Evolutionary conservation across 2,113 vertebrate genomes (phyloP).

Genomic region (Antennarius striatus): DNA sequence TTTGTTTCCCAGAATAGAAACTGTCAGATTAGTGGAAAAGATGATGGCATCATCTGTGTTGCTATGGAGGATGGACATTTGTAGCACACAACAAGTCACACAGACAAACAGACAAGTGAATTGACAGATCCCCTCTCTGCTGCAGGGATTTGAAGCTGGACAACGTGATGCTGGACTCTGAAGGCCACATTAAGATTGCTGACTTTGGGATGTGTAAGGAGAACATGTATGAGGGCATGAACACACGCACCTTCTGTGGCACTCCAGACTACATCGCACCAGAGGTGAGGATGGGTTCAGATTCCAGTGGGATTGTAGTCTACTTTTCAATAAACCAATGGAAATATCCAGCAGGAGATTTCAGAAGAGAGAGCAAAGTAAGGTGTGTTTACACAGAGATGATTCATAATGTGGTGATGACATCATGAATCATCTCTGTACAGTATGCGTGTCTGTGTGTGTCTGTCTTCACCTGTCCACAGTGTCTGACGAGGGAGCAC

Average conservation of each 20-base stretch:
- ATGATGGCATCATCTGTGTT: neutral
- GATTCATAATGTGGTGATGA: no score
- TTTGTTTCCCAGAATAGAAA: slow-evolving; percentile 7
- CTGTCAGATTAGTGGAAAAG: neutral
- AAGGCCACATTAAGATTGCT: slow-evolving; percentile 98
- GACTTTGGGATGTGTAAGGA: slow-evolving; percentile 99
- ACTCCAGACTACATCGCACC: slow-evolving; percentile 99
- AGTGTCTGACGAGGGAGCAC: slow-evolving; percentile 13
- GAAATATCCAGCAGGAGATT: no score
- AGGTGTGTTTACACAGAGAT: no score
- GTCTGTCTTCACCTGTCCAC: neutral
- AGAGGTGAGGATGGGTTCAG: slow-evolving; percentile 82
- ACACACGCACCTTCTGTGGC: slow-evolving; percentile 96
- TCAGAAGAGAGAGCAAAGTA: no score
- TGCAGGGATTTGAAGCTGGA: slow-evolving; percentile 95
- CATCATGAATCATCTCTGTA: neutral
- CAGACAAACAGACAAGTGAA: slow-evolving; percentile 10
- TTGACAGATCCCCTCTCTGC: slow-evolving; percentile 17
- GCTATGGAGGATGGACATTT: neutral
- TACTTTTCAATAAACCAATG: no score
- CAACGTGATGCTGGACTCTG: slow-evolving; percentile 97
- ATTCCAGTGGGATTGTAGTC: no score
- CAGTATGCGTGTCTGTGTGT: neutral
- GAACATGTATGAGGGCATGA: slow-evolving; percentile 90
- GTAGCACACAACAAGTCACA: neutral